Conservation (phyloP, 2,888 invertebrate genomes). For the Axea sp. region DNA sequence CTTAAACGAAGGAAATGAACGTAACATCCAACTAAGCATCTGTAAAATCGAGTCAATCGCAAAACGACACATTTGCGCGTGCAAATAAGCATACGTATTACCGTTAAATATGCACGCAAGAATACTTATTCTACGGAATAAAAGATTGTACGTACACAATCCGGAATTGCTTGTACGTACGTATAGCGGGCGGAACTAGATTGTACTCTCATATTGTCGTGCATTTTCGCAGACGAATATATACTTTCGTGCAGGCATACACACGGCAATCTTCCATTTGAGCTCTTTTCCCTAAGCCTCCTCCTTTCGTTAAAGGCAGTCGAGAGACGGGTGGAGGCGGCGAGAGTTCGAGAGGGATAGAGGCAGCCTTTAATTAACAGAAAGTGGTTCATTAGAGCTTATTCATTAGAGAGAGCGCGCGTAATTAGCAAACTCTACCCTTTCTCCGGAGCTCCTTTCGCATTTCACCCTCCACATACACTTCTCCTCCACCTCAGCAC, state of each 20-base stretch:
- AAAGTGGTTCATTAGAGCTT: constrained; percentile 95
- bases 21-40: not conserved
- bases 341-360: constrained; percentile 70
- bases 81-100: constrained; percentile 30
- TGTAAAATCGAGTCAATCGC: constrained; percentile 35
- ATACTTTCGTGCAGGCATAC: constrained; percentile 46
- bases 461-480: constrained; percentile 71
- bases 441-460: constrained; percentile 75
- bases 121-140: constrained; percentile 32
- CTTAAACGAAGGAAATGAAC: constrained; percentile 33
- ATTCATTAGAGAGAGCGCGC: constrained; percentile 91
- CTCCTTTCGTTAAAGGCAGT: constrained; percentile 67
- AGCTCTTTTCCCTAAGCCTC: constrained; percentile 75
- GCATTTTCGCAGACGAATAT: constrained; percentile 59
- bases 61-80: constrained; percentile 19
- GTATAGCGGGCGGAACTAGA: constrained; percentile 19
- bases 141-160: constrained; percentile 38
- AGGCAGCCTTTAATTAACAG: constrained; percentile 91
- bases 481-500: constrained; percentile 58
- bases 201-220: constrained; percentile 47
- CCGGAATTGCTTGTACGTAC: constrained; percentile 25
- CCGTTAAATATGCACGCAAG: constrained; percentile 28
- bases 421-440: constrained; percentile 92
- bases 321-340: constrained; percentile 52
- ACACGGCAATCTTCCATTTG: constrained; percentile 70